Evolutionary conservation across 2,888 invertebrate genomes (phyloP), one percentile per base, ranked within the genome.

Genomic region (Harpagoxenus sublaevis): DNA sequence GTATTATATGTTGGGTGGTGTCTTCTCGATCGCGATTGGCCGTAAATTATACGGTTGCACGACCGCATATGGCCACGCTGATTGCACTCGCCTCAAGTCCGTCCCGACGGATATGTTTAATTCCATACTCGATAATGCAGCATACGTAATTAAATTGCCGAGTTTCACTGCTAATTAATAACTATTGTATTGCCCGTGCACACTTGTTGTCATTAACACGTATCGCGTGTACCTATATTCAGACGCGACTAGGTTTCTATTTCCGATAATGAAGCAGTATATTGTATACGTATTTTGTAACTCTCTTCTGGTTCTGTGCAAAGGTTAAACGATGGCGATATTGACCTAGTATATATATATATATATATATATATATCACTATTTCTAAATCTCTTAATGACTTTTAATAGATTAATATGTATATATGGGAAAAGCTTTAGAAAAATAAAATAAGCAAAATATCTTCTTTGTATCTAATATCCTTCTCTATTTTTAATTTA

Each of bases 1-100:
- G 79, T 81, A 81, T 81, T 81, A 81, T 81, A 81, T 81, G 79
- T 81, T 81, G 74, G 79, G 74, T 81, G 79, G 79, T 73, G 79
- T 81, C 79, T 81, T 81, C 74, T 48, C 79, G 79, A 81, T 81
- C 79, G 79, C 79, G 79, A 81, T 81, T 81, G 79, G 79, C 74
- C 60, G 79, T 81, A 81, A 81, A 81, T 81, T 81, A 81, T 73
- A 81, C 60, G 79, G 79, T 81, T 81, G 79, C 68, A 60, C 79
- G 79, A 81, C 79, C 79, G 74, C 79, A 81, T 81, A 81, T 73
- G 79, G 79, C 74, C 35, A 57, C 74, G 79, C 79, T 81, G 79
- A 81, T 81, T 81, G 74, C 79, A 60, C 60, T 81, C 74, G 79
- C 79, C 79, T 81, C 79, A 81, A 81, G 79, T 81, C 79, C 60